phyloP scores from a whole-genome alignment of 2,113 vertebrate genomes.

The Boleophthalmus pectinirostris region DNA sequence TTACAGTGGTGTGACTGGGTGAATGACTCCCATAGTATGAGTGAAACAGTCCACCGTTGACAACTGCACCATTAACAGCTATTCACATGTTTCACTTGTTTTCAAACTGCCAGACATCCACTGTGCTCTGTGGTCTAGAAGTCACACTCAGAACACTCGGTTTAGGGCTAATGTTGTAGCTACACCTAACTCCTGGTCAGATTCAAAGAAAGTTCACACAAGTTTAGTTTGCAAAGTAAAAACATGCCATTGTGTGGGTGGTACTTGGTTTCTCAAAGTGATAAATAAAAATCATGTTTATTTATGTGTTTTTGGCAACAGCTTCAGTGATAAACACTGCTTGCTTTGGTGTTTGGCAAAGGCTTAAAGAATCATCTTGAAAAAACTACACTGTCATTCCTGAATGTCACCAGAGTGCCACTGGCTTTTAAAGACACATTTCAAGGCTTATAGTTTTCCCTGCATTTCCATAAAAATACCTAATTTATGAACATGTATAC shows the following conservation, averaged over 20 bases:
- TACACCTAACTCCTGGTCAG: conserved; percentile 16
- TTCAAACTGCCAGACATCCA: conserved; percentile 7
- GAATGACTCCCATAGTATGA: conserved; percentile 27
- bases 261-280: conserved; percentile 47
- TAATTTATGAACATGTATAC: neutral
- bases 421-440: conserved; percentile 27
- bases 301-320: conserved; percentile 49
- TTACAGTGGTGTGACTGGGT: conserved; percentile 26
- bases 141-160: conserved; percentile 7
- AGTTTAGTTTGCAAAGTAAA: conserved; percentile 25
- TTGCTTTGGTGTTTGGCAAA: conserved; percentile 47
- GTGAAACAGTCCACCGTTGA: conserved; percentile 20
- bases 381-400: conserved; percentile 40
- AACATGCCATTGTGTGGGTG: conserved; percentile 51
- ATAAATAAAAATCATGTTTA: conserved; percentile 53
- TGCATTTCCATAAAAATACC: neutral
- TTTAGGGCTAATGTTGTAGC: conserved; percentile 14
- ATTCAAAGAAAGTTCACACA: conserved; percentile 17
- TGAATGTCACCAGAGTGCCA: conserved; percentile 37
- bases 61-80: conserved; percentile 6
- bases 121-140: neutral
- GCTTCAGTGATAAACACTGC: conserved; percentile 37
- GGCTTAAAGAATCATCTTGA: conserved; percentile 42
- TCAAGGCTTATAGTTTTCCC: conserved; percentile 11
- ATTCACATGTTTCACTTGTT: neutral